A percentile compares a stretch with the other conserved stretches of the same genome.
These are phyloP conservation scores for human DNA, from an alignment of 2,113 vertebrate genomes.

Conservation along the genomic window DNA sequence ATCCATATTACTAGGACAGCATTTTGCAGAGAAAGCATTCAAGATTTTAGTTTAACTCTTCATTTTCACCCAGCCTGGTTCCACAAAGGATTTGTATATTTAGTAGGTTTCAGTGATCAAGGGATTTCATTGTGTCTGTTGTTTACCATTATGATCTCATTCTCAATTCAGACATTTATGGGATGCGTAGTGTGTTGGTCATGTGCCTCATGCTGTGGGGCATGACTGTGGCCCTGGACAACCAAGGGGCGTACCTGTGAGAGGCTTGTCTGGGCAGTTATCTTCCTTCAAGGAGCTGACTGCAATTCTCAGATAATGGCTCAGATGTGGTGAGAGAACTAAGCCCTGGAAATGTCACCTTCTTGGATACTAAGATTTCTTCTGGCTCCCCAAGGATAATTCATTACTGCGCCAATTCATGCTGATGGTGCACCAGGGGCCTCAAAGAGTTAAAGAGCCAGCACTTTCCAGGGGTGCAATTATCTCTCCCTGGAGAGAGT, in stretches of 20 bases:
- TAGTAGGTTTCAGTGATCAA: fast-evolving
- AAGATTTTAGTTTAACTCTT: neutral
- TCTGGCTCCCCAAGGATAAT: neutral
- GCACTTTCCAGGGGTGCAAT: neutral
- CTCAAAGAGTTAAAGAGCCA: slow-evolving; percentile 21
- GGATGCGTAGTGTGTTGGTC: neutral
- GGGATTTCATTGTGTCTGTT: neutral
- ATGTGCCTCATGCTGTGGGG: neutral
- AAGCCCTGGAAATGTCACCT: slow-evolving; percentile 24
- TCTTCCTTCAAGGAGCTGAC: neutral
- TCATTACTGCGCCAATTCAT: neutral
- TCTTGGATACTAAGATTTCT: neutral
- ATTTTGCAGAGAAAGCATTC: neutral
- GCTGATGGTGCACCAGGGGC: neutral
- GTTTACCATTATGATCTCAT: neutral
- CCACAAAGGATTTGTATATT: neutral
- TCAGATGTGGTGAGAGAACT: neutral
- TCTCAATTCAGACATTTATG: neutral
- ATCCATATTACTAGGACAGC: neutral
- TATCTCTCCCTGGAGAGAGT: neutral
- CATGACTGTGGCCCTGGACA: neutral
- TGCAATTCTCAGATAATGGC: neutral
- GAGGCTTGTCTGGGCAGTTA: neutral
- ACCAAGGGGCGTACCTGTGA: neutral
- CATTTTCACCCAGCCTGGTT: neutral